phyloP scores from a whole-genome alignment of 2,113 vertebrate species.

The Apodemus sylvaticus region DNA sequence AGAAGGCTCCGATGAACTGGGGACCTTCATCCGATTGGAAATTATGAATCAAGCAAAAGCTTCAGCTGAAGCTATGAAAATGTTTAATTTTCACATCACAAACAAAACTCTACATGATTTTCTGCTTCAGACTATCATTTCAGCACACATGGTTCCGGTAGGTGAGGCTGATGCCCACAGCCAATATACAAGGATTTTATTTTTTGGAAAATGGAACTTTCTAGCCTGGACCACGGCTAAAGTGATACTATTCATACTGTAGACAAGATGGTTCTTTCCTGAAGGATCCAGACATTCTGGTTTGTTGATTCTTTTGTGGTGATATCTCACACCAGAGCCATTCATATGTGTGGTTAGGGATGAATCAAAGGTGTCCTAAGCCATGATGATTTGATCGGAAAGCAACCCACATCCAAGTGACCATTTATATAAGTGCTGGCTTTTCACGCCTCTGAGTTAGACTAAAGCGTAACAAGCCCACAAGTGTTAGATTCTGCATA shows the following conservation, averaged over 20 bases:
- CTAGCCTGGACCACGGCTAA: background rate
- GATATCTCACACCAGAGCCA: background rate
- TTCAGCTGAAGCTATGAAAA: slow-evolving; percentile 77
- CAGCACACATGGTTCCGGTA: background rate
- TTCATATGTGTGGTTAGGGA: background rate
- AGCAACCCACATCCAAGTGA: background rate
- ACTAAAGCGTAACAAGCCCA: background rate
- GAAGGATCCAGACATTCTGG: background rate
- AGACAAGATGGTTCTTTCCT: background rate
- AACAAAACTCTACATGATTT: slow-evolving; percentile 48
- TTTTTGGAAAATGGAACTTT: slow-evolving; percentile 37
- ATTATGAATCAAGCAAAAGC: slow-evolving; percentile 73
- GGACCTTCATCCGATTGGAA: slow-evolving; percentile 59
- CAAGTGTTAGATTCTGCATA: background rate
- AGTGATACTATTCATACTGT: background rate
- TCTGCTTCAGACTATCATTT: slow-evolving; percentile 35
- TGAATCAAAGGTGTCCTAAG: background rate
- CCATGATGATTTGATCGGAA: background rate
- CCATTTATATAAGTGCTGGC: background rate
- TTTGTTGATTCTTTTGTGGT: background rate
- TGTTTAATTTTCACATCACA: slow-evolving; percentile 58
- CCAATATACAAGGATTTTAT: background rate
- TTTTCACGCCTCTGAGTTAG: background rate
- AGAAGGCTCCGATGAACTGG: background rate
- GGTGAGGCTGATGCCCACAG: background rate